phyloP scores from a whole-genome alignment of 2,888 invertebrate genomes.

The Ophion slaviceki region DNA sequence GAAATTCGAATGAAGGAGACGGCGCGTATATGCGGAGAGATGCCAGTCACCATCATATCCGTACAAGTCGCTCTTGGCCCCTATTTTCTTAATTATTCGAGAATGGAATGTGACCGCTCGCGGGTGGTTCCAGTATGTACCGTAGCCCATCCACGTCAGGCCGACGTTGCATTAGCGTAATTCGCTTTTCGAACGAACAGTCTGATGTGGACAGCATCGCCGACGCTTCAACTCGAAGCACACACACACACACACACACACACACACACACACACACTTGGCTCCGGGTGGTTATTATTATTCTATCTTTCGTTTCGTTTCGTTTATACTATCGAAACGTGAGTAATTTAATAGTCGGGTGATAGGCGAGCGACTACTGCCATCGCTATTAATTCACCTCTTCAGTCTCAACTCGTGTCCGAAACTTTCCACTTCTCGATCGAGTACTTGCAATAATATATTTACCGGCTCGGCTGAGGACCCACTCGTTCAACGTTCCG shows the following conservation, averaged over 20 bases:
- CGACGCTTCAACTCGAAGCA: constrained; percentile 16
- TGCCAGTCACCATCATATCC: constrained; percentile 50
- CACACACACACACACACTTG: constrained; percentile 5
- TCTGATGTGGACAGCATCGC: constrained; percentile 15
- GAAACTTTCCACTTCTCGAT: constrained; percentile 16
- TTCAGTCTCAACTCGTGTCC: neutral
- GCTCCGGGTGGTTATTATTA: constrained; percentile 21
- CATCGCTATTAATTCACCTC: constrained; percentile 41
- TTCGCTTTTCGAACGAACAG: constrained; percentile 47
- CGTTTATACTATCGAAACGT: constrained; percentile 14
- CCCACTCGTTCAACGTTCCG: neutral
- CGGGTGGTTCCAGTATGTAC: constrained; percentile 40
- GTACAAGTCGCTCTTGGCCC: constrained; percentile 41
- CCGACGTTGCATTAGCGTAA: constrained; percentile 53
- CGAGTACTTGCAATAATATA: constrained; percentile 21
- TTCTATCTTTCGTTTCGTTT: constrained; percentile 26
- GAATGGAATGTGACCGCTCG: constrained; percentile 54
- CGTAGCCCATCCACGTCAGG: constrained; percentile 32
- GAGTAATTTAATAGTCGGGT: constrained; percentile 21
- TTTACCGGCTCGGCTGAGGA: neutral
- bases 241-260: constrained; percentile 6
- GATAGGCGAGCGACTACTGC: constrained; percentile 14
- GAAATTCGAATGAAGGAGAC: constrained; percentile 25
- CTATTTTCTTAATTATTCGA: constrained; percentile 59
- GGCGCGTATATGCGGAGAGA: constrained; percentile 6